Conservation (phyloP, 2,888 invertebrate species). For the Xanthia icteritia region DNA sequence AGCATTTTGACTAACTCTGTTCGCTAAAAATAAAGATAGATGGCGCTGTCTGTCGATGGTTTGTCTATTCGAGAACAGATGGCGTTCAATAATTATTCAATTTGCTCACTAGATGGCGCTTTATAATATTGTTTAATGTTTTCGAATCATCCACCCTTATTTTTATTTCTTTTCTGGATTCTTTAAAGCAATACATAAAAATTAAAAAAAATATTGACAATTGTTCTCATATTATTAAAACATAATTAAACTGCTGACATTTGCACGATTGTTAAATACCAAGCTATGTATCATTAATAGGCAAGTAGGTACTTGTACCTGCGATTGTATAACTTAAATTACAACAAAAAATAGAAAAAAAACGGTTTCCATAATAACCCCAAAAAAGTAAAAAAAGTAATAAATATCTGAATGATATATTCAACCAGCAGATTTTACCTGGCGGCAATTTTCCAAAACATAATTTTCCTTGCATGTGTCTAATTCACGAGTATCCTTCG, state of each 20-base stretch:
- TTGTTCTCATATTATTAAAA: neutral
- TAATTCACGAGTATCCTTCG: conserved; percentile 40
- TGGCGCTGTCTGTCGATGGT: conserved; percentile 15
- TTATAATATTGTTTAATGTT: neutral
- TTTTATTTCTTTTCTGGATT: too few relatives aligned
- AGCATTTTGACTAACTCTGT: neutral
- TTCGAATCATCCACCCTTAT: neutral
- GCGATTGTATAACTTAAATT: neutral
- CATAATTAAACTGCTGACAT: neutral
- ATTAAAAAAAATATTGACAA: neutral
- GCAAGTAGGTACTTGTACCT: neutral
- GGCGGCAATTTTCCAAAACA: conserved; percentile 12
- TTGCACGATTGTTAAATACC: neutral
- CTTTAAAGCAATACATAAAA: neutral
- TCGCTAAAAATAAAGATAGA: conserved; percentile 5
- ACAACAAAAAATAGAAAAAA: too few relatives aligned
- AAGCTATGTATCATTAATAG: neutral
- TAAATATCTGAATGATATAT: neutral
- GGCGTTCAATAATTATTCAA: neutral
- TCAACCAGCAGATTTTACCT: conserved; percentile 9
- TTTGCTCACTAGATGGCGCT: neutral
- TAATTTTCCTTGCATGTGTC: conserved; percentile 38
- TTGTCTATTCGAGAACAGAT: neutral
- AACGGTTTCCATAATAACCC: neutral
- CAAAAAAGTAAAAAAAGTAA: neutral